Conservation (phyloP, 2,888 invertebrate species). For the Polydrusus tereticollis region DNA sequence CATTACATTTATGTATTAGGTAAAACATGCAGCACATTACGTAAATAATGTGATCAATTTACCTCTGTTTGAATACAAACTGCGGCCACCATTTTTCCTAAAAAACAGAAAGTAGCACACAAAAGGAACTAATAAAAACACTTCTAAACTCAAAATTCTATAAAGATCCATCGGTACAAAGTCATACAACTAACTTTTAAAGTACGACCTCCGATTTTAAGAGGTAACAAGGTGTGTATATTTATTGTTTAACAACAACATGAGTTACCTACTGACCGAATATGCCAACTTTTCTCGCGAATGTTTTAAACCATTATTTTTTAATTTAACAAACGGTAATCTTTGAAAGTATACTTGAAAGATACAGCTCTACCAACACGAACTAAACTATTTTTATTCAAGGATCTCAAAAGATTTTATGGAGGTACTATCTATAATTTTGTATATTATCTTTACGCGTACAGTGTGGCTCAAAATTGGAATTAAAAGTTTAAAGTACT, state of each 20-base stretch:
- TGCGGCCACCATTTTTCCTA: slow-evolving; percentile 51
- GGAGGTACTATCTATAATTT: slow-evolving; percentile 15
- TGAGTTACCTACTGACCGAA: no score
- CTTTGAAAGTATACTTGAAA: not conserved
- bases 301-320: no score
- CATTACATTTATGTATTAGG: no score
- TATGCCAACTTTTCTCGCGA: no score
- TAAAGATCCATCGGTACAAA: slow-evolving; percentile 38
- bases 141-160: slow-evolving; percentile 35
- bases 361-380: not conserved
- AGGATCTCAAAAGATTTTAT: slow-evolving; percentile 6
- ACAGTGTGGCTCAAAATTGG: not conserved
- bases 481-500: no score
- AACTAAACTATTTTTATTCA: not conserved
- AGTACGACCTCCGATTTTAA: not conserved
- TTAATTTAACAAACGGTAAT: not conserved
- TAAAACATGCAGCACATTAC: no score
- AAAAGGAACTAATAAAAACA: slow-evolving; percentile 57
- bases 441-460: slow-evolving; percentile 17
- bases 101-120: slow-evolving; percentile 57
- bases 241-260: no score
- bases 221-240: no score
- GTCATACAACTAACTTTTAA: not conserved
- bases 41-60: slow-evolving; percentile 45
- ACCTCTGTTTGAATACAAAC: slow-evolving; percentile 55